A percentile compares a stretch with the other conserved stretches of the same genome.
Evolutionary conservation across 2,797 vertebrate species (phyloP).

Genomic region (Silurus lanzhouensis): DNA sequence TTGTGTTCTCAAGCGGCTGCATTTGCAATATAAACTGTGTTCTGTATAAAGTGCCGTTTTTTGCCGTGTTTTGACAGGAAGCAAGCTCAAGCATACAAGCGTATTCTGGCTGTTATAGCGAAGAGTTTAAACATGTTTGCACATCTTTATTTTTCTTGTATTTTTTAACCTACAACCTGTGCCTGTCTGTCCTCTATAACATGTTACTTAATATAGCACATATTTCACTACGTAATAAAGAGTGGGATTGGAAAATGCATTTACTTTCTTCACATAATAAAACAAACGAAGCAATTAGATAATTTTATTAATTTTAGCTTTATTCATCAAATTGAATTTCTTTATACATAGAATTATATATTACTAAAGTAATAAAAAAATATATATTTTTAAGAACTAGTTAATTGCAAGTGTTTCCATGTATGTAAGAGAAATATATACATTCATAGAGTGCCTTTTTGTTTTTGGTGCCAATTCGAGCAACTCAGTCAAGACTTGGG

Average conservation of each 20-base stretch:
- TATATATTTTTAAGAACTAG: neutral
- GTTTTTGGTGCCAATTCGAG: neutral
- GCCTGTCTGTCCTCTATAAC: neutral
- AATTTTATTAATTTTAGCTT: neutral
- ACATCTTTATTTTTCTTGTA: neutral
- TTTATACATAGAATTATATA: too few relatives aligned
- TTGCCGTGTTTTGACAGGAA: constrained; percentile 38
- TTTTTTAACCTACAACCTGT: neutral
- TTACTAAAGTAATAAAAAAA: too few relatives aligned
- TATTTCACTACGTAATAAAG: neutral
- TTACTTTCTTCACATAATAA: neutral
- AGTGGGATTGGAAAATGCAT: neutral
- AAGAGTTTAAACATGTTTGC: constrained; percentile 6
- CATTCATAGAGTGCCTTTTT: neutral
- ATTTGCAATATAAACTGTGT: constrained; percentile 37
- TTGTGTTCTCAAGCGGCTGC: constrained; percentile 46
- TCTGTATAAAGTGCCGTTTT: neutral
- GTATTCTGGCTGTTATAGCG: neutral
- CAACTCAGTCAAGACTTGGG: neutral
- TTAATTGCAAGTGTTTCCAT: neutral
- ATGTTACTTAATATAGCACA: neutral
- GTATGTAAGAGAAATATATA: neutral
- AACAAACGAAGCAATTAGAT: too few relatives aligned
- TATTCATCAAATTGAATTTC: too few relatives aligned
- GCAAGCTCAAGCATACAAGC: neutral